A percentile compares a stretch with the other conserved stretches of the same genome.
Conservation (phyloP, 2,888 invertebrate species). For the Choreutis nemorana region DNA sequence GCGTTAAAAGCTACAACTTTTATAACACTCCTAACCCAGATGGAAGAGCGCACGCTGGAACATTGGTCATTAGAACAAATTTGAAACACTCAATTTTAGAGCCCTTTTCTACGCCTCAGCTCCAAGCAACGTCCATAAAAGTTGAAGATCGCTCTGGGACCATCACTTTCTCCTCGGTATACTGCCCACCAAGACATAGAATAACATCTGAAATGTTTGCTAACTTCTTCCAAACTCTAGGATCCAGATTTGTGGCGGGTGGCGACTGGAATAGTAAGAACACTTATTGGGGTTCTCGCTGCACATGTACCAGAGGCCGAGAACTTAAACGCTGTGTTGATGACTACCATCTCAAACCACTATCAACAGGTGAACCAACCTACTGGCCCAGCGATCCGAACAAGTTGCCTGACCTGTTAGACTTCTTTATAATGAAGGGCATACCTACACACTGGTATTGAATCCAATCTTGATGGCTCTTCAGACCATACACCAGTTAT, state of each 20-base stretch:
- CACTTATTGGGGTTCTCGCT: slow-evolving; percentile 7
- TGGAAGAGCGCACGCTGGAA: neutral
- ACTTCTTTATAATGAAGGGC: slow-evolving; percentile 5
- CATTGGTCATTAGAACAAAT: neutral
- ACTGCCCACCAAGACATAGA: slow-evolving; percentile 8
- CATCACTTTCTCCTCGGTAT: slow-evolving; percentile 5
- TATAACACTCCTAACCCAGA: neutral
- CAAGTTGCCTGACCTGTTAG: slow-evolving; percentile 5
- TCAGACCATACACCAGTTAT: neutral
- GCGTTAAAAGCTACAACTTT: neutral
- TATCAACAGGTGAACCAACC: slow-evolving; percentile 4
- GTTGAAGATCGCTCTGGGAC: slow-evolving; percentile 1
- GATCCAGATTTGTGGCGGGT: slow-evolving; percentile 6
- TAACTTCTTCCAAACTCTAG: slow-evolving; percentile 5
- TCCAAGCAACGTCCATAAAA: slow-evolving; percentile 5
- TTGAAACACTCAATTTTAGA: neutral
- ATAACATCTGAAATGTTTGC: neutral
- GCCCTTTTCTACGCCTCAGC: neutral
- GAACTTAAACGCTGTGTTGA: slow-evolving; percentile 3
- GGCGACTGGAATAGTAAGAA: slow-evolving; percentile 11
- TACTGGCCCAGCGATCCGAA: slow-evolving; percentile 6
- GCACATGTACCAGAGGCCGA: slow-evolving; percentile 6
- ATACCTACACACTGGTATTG: neutral
- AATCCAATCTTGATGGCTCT: neutral
- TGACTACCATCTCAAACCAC: neutral